Base-by-base conservation (phyloP, 1,140 invertebrate species). In the Drosophila sturtevanti region DNA sequence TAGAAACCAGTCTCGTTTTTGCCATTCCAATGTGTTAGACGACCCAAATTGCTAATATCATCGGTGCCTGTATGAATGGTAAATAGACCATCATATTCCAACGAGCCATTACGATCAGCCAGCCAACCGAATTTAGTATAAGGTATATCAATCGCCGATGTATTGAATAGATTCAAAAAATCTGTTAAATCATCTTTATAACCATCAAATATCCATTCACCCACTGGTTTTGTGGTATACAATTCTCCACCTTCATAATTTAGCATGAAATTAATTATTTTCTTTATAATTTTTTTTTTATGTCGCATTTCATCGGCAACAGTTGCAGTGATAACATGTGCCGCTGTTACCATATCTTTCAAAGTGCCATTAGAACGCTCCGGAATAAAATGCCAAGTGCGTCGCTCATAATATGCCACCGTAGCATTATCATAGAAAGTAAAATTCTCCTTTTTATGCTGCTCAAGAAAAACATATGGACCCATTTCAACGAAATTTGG, bases 51-150 rank as follows among this genome's bases (percentile, higher is more conserved):
- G 2, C 92, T 82, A 52, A 96, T 93, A 78, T 95, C 94, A 21
- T 92, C 89, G 6, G 90, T 92, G 16, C 96, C 96, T 4, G 95
- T 96, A 54, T 94, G 93, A 93, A 97, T 96, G 22, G 94, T 95
- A 79, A 95, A 96, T 7, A 93, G 92, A 9, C 96, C 96, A 91
- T 97, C 96, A 84, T 94, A 97, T 0, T 92, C 93, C 12, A 93
- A 85, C 0, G 95, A 95, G 9, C 91, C 92, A 90, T 97, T 97
- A 60, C 96, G 94, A 94, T 96, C 90, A 78, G 95, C 96, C 85
- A 97, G 96, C 96, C 96, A 97, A 10, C 94, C 96, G 91, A 97
- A 97, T 81, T 94, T 95, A 18, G 93, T 93, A 81, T 93, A 96
- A 0, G 96, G 95, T 63, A 96, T 93, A 0, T 92, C 76, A 18